Conservation (phyloP, 2,797 vertebrate species). For the Siniperca scherzeri region DNA sequence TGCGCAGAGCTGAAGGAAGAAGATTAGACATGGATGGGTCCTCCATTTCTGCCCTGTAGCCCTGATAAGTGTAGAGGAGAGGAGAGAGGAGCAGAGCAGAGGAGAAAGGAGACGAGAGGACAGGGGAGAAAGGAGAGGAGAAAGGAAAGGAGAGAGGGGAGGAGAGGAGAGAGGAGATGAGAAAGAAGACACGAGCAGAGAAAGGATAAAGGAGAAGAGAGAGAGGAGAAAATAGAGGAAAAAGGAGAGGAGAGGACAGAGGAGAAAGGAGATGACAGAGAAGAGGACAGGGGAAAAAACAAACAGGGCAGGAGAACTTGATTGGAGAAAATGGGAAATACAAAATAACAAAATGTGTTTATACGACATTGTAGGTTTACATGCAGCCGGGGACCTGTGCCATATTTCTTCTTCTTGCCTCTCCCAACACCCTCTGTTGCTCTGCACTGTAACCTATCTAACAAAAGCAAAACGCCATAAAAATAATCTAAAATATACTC, state of each 20-base stretch:
- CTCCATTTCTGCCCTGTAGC: slow-evolving; percentile 97
- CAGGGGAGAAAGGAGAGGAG: not conserved
- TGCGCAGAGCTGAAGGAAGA: slow-evolving; percentile 90
- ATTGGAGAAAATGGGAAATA: not conserved
- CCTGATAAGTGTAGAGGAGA: slow-evolving; percentile 80
- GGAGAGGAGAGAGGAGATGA: slow-evolving; percentile 23
- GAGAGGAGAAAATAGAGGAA: not conserved
- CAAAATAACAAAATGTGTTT: not conserved
- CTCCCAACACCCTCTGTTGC: not conserved
- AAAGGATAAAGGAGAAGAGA: not conserved
- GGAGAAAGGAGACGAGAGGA: not conserved
- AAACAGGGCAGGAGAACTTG: not conserved
- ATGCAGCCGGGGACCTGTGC: not conserved
- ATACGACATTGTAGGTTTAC: not conserved
- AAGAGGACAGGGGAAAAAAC: not conserved
- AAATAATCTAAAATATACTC: slow-evolving; percentile 59
- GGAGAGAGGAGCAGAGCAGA: slow-evolving; percentile 16
- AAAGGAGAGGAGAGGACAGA: slow-evolving; percentile 2
- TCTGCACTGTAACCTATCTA: not conserved
- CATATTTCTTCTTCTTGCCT: not conserved
- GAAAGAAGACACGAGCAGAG: not conserved
- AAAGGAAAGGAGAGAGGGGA: not conserved
- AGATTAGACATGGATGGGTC: slow-evolving; percentile 91
- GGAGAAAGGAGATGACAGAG: not conserved
- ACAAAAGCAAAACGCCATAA: not conserved